These are phyloP conservation scores for Antheraea yamamai DNA, from an alignment of 2,888 invertebrate genomes.

Conservation along the genomic window DNA sequence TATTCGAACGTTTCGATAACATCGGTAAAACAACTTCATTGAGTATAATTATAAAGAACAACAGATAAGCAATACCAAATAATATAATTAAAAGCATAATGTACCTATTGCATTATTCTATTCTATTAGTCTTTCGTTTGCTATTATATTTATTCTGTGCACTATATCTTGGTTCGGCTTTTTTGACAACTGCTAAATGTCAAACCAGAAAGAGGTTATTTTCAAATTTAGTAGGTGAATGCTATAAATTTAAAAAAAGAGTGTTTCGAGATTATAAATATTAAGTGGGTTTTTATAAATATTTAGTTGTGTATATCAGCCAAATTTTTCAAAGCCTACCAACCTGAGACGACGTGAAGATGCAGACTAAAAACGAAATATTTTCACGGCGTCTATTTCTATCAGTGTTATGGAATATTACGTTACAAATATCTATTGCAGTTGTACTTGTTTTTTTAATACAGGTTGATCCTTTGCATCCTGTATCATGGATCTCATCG, in stretches of 20 bases:
- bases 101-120: no score
- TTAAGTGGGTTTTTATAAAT: neutral
- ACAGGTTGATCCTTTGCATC: constrained; percentile 85
- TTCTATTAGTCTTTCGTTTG: no score
- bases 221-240: neutral
- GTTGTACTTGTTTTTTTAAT: constrained; percentile 77
- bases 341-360: constrained; percentile 32
- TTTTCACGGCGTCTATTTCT: constrained; percentile 82
- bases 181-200: no score
- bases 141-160: no score
- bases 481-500: constrained; percentile 84
- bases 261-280: neutral
- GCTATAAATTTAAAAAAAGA: neutral
- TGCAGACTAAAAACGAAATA: constrained; percentile 79
- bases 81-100: no score
- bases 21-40: no score
- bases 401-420: constrained; percentile 83
- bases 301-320: neutral
- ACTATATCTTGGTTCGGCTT: no score
- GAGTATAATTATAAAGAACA: no score
- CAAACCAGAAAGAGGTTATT: no score
- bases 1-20: no score
- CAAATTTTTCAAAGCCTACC: neutral
- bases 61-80: no score
- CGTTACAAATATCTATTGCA: constrained; percentile 79